Conservation (phyloP, 2,888 invertebrate genomes). For the Plusia festucae region DNA sequence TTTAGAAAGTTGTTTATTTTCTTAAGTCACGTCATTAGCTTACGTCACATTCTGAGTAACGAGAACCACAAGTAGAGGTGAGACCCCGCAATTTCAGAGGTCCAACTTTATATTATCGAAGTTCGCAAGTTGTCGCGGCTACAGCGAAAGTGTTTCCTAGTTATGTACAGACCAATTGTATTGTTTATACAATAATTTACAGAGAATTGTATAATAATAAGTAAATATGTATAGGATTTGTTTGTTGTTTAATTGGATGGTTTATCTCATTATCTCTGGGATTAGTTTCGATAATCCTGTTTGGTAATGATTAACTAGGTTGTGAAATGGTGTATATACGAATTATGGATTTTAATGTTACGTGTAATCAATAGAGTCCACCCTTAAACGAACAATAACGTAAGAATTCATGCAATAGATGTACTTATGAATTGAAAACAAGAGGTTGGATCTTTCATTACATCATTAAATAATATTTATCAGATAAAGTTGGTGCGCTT, state of each 20-base stretch:
- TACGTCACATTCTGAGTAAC: slow-evolving; percentile 23
- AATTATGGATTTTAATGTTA: background rate
- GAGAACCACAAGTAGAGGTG: slow-evolving; percentile 44
- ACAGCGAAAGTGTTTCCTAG: slow-evolving; percentile 63
- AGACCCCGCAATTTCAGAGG: slow-evolving; percentile 56
- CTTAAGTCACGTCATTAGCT: background rate
- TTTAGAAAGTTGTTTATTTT: background rate
- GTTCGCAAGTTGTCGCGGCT: slow-evolving; percentile 71
- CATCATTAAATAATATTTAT: too few relatives aligned
- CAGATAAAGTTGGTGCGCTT: too few relatives aligned
- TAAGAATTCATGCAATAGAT: too few relatives aligned
- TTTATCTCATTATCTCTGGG: slow-evolving; percentile 5
- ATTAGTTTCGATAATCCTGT: slow-evolving; percentile 4
- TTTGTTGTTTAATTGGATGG: slow-evolving; percentile 1
- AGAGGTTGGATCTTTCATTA: too few relatives aligned
- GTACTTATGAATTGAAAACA: too few relatives aligned
- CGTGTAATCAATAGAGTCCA: background rate
- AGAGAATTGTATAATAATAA: slow-evolving; percentile 8
- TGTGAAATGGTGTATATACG: background rate
- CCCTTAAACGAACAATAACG: too few relatives aligned
- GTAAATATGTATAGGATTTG: slow-evolving; percentile 32
- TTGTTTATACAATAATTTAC: slow-evolving; percentile 42
- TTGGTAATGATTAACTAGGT: background rate
- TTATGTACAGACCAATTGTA: slow-evolving; percentile 49
- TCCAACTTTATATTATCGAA: slow-evolving; percentile 75